Evolutionary conservation across 2,797 vertebrate species (phyloP).

Genomic region (Rhyacichthys aspro): DNA sequence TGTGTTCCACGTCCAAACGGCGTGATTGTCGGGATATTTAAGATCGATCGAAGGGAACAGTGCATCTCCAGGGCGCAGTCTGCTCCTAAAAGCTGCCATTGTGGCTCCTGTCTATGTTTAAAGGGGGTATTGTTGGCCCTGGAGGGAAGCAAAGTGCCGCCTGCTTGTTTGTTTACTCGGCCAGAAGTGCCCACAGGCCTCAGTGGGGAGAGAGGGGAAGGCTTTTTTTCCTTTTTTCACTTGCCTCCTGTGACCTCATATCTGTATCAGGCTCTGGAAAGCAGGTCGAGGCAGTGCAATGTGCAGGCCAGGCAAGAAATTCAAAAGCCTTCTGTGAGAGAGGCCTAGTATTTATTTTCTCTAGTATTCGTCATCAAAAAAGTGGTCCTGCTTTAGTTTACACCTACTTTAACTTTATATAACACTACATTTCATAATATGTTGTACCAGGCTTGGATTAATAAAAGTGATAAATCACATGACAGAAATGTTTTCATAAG

Average conservation of each 20-base stretch:
- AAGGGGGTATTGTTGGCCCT: slow-evolving; percentile 35
- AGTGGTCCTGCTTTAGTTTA: neutral
- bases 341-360: slow-evolving; percentile 11
- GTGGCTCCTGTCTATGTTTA: slow-evolving; percentile 25
- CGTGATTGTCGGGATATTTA: slow-evolving; percentile 14
- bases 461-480: slow-evolving; percentile 15
- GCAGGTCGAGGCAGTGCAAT: slow-evolving; percentile 38
- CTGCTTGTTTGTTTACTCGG: slow-evolving; percentile 61
- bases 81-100: slow-evolving; percentile 47
- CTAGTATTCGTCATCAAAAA: neutral
- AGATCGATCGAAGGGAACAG: slow-evolving; percentile 26
- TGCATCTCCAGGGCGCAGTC: slow-evolving; percentile 9
- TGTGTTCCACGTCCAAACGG: slow-evolving; percentile 9
- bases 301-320: slow-evolving; percentile 53
- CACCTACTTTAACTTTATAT: neutral
- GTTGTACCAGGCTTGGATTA: neutral
- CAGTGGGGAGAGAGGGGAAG: slow-evolving; percentile 22
- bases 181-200: slow-evolving; percentile 40
- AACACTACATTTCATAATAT: neutral
- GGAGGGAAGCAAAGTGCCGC: slow-evolving; percentile 39
- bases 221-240: slow-evolving; percentile 1
- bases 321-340: slow-evolving; percentile 41
- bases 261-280: slow-evolving; percentile 56
- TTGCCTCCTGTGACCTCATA: slow-evolving; percentile 64
- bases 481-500: slow-evolving; percentile 8